Evolutionary conservation across 2,888 invertebrate genomes (phyloP).

Genomic region (Nymphalis polychloros): DNA sequence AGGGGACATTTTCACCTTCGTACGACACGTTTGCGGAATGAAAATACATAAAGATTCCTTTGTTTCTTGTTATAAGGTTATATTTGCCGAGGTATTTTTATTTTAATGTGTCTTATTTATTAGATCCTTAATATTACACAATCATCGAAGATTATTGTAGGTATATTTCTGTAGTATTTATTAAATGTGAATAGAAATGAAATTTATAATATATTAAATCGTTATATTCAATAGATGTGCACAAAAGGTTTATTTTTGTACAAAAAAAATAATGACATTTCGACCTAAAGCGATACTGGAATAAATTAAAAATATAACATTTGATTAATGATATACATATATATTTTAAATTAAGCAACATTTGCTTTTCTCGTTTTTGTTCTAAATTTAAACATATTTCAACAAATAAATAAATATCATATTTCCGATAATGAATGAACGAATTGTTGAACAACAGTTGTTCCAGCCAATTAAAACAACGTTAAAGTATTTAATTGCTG

Average conservation of each 20-base stretch:
- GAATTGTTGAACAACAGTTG: constrained; percentile 27
- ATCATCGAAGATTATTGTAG: not conserved
- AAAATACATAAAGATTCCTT: constrained; percentile 23
- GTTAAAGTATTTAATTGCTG: constrained; percentile 64
- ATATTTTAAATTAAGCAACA: too few species aligned
- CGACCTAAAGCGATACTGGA: too few species aligned
- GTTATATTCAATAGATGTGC: too few species aligned
- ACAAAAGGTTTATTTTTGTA: too few species aligned
- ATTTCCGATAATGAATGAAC: constrained; percentile 8
- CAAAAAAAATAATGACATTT: too few species aligned
- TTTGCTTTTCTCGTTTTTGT: too few species aligned
- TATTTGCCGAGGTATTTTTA: not conserved
- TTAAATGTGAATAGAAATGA: too few species aligned
- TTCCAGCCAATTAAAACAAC: constrained; percentile 62
- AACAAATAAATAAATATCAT: not conserved
- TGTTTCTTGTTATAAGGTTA: constrained; percentile 14
- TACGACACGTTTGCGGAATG: constrained; percentile 38
- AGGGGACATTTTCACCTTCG: constrained; percentile 48
- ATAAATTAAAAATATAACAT: too few species aligned
- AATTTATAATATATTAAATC: too few species aligned
- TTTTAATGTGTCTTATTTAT: not conserved
- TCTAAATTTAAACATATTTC: not conserved
- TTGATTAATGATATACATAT: too few species aligned
- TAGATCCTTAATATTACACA: not conserved
- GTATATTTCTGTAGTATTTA: too few species aligned